A percentile compares a stretch with the other conserved stretches of the same genome.
Conservation (phyloP, 30 jellyfish, hydroid and myxozoan genomes). For the Chrysaora quinquecirrha region DNA sequence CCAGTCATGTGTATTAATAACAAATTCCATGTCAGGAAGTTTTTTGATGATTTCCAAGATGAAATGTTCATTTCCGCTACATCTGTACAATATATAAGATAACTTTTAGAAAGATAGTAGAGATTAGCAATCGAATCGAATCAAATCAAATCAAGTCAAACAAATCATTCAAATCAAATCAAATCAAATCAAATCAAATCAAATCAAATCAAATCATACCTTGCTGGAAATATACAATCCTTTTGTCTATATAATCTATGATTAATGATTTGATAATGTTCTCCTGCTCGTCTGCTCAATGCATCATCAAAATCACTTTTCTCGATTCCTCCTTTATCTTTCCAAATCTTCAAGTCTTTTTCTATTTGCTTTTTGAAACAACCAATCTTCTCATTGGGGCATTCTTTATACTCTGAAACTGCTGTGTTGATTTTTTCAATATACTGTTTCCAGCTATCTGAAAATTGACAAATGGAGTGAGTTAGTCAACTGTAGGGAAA, state of each 20-base stretch:
- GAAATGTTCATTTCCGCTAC: slow-evolving; percentile 94
- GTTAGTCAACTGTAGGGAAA: no score
- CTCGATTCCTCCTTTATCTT: slow-evolving; percentile 74
- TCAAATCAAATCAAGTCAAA: no score
- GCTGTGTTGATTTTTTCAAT: slow-evolving; percentile 56
- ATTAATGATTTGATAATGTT: slow-evolving; percentile 84
- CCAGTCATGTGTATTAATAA: slow-evolving; percentile 92
- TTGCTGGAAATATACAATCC: slow-evolving; percentile 72
- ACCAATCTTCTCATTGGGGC: slow-evolving; percentile 65
- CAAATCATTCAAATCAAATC: no score
- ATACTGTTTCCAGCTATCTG: slow-evolving; percentile 75
- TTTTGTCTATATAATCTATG: slow-evolving; percentile 79
- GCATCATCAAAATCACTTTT: slow-evolving; percentile 73
- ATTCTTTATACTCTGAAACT: slow-evolving; percentile 46
- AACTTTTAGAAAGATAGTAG: no score
- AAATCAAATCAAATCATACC: no score
- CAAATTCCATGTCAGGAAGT: slow-evolving; percentile 92
- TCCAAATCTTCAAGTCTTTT: slow-evolving; percentile 76
- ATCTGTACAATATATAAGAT: no score
- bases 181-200: no score
- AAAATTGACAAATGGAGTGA: not conserved
- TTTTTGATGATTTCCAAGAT: slow-evolving; percentile 70
- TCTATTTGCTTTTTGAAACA: slow-evolving; percentile 74
- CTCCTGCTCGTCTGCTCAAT: slow-evolving; percentile 56
- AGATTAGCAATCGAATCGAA: no score